A percentile compares a stretch with the other conserved stretches of the same genome.
Conservation (phyloP, 2,797 vertebrate genomes). For the Sebastes oblongus region DNA sequence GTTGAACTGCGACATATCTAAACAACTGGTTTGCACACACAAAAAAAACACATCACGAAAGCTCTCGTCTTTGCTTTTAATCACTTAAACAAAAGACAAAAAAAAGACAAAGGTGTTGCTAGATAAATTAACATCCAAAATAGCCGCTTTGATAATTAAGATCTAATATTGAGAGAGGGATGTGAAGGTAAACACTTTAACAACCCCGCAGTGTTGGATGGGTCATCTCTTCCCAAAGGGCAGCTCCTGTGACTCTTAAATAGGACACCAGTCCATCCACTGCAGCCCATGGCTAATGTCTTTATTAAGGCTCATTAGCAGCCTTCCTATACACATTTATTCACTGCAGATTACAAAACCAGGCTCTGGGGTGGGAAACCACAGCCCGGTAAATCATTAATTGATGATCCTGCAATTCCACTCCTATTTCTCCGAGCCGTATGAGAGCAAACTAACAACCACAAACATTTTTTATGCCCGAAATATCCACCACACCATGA, state of each 20-base stretch:
- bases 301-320: constrained; percentile 78
- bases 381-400: constrained; percentile 74
- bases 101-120: constrained; percentile 2
- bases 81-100: not conserved
- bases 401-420: constrained; percentile 72
- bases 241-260: constrained; percentile 62
- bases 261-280: constrained; percentile 65
- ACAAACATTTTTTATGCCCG: constrained; percentile 17
- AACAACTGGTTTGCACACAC: not conserved
- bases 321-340: constrained; percentile 75
- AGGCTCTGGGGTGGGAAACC: constrained; percentile 72
- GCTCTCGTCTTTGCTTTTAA: not conserved
- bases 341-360: constrained; percentile 72
- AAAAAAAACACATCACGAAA: not conserved
- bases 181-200: constrained; percentile 62
- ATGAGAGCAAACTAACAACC: constrained; percentile 41
- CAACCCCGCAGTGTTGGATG: constrained; percentile 13
- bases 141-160: constrained; percentile 52
- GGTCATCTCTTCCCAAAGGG: constrained; percentile 67
- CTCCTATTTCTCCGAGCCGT: constrained; percentile 42
- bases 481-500: constrained; percentile 17
- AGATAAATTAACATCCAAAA: constrained; percentile 29
- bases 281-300: constrained; percentile 62
- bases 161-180: constrained; percentile 57
- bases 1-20: not conserved